Conservation (phyloP, 2,797 vertebrate genomes). For the Chelon auratus region DNA sequence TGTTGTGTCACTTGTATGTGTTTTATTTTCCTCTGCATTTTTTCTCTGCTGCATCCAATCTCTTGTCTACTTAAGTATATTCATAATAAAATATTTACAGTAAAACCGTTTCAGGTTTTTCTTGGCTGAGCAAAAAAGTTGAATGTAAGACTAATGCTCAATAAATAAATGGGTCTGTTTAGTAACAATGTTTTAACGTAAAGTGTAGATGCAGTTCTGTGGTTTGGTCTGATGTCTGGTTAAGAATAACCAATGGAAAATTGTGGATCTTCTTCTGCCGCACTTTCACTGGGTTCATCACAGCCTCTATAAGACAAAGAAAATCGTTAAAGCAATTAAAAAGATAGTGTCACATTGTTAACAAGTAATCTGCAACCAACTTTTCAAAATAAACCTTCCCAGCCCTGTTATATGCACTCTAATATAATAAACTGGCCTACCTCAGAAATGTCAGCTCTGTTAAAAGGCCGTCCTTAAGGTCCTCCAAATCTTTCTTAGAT, state of each 20-base stretch:
- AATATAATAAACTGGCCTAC: slow-evolving; percentile 68
- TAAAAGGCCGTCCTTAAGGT: slow-evolving; percentile 82
- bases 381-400: no score
- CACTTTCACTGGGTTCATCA: slow-evolving; percentile 37
- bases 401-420: no score
- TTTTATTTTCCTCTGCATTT: slow-evolving; percentile 26
- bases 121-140: not conserved
- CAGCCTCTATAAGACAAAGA: slow-evolving; percentile 56
- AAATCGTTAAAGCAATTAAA: no score
- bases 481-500: slow-evolving; percentile 85
- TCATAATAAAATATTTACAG: slow-evolving; percentile 83
- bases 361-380: no score
- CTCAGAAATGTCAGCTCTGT: slow-evolving; percentile 87
- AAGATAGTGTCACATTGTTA: no score
- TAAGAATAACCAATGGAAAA: slow-evolving; percentile 8
- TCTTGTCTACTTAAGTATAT: slow-evolving; percentile 74
- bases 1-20: slow-evolving; percentile 46
- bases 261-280: slow-evolving; percentile 43
- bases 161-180: not conserved
- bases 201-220: not conserved
- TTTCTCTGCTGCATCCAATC: slow-evolving; percentile 59
- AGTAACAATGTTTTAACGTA: not conserved
- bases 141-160: not conserved
- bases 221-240: slow-evolving; percentile 30
- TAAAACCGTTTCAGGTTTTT: slow-evolving; percentile 30